Evolutionary conservation across 2,888 invertebrate species (phyloP), one percentile per base, ranked within the genome.

Genomic region (Stegophylla sp.): DNA sequence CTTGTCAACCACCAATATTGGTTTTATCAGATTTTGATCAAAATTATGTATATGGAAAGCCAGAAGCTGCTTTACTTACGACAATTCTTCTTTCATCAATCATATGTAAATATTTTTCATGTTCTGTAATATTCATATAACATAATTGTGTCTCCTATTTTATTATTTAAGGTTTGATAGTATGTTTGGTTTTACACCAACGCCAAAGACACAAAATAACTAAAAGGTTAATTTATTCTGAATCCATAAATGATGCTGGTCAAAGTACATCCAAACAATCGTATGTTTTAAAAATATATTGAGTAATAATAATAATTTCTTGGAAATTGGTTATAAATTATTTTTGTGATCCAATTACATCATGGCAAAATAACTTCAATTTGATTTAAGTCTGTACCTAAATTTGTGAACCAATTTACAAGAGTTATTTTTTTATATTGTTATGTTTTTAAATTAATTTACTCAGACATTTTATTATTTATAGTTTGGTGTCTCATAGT

Each of bases 61-160:
- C 91, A 7, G 93, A 94, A 86, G 94, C 95, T 51, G 91, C 93
- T 3, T 90, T 93, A 61, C 90, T 94, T 0, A 91, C 94, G 1
- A 91, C 93, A 84, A 87, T 94, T 74, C 88, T 94, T 12, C 90
- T 94, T 45, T 91, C 94, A 86, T 93, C 93, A 85, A 91, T 95
- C 83, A 91, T 93, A 83, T 92, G 94, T 94, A 34, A 34, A 34
- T 34, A 7, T 34, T 34, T 34, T 34, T n/a, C n/a, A n/a, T n/a
- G n/a, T n/a, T n/a, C n/a, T n/a, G n/a, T n/a, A n/a, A 34, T 34
- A 34, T 34, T 34, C 3, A 34, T 61, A 15, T 69, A 17, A 17
- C 23, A 0, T 45, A 48, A 51, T 63, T 45, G 28, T 56, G 20
- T 26, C 3, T 28, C 10, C 28, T 63, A 53, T 43, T 82, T 82